Evolutionary conservation across 2,113 vertebrate species (phyloP).

Genomic region (Vanacampus margaritifer): DNA sequence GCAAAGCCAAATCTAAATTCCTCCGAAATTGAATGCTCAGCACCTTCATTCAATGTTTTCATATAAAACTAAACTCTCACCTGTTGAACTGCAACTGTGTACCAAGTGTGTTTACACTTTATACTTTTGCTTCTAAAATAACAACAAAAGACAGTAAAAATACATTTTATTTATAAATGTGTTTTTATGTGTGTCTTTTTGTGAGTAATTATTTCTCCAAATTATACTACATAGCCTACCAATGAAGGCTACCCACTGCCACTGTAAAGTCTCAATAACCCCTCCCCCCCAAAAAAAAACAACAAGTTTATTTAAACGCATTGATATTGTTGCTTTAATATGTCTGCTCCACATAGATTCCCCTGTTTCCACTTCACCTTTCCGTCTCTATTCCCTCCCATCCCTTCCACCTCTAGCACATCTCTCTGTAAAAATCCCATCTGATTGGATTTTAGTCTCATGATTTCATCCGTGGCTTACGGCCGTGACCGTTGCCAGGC

Average conservation of each 20-base stretch:
- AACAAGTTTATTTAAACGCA: neutral
- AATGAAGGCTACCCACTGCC: neutral
- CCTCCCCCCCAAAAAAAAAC: too few relatives aligned
- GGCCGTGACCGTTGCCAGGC: conserved; percentile 58
- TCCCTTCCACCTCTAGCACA: conserved; percentile 41
- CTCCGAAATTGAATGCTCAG: too few relatives aligned
- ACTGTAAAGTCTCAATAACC: neutral
- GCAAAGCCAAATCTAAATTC: too few relatives aligned
- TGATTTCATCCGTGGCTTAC: conserved; percentile 57
- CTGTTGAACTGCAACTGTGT: too few relatives aligned
- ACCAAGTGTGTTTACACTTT: too few relatives aligned
- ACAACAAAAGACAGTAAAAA: too few relatives aligned
- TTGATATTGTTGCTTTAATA: neutral
- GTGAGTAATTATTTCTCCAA: neutral
- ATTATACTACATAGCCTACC: too few relatives aligned
- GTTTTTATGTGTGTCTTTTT: neutral
- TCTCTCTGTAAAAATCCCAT: conserved; percentile 59
- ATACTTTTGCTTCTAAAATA: too few relatives aligned
- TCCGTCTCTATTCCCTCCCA: conserved; percentile 13
- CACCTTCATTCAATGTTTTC: too few relatives aligned
- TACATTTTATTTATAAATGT: too few relatives aligned
- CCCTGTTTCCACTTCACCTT: conserved; percentile 9
- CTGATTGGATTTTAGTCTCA: conserved; percentile 66
- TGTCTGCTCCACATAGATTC: conserved; percentile 15
- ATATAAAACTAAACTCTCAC: too few relatives aligned